A percentile compares a stretch with the other conserved stretches of the same genome.
phyloP scores from a whole-genome alignment of 1,140 invertebrate species.

The Sitobion miscanthi region DNA sequence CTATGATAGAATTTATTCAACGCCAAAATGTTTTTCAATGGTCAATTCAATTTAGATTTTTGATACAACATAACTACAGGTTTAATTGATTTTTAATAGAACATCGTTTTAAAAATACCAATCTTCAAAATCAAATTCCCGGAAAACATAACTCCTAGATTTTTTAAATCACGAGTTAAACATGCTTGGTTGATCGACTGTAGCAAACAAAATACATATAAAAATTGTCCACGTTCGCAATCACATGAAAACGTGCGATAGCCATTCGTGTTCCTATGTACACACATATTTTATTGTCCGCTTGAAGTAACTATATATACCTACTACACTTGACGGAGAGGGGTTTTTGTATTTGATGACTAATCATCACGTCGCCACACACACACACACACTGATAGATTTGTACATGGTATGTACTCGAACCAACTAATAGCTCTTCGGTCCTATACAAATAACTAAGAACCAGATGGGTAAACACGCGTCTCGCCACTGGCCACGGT shows the following conservation, averaged over 20 bases:
- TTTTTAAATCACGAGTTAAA: too few species aligned
- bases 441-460: neutral
- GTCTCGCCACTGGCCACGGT: too few species aligned
- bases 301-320: neutral
- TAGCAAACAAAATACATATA: neutral
- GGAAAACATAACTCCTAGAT: neutral
- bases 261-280: too few species aligned
- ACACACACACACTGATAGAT: neutral
- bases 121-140: neutral
- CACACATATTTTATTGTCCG: neutral
- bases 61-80: neutral
- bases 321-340: neutral
- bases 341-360: neutral
- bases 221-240: neutral
- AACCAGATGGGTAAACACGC: neutral
- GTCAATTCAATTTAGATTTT: neutral
- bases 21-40: neutral
- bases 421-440: neutral
- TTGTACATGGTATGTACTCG: neutral
- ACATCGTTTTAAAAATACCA: neutral
- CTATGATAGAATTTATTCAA: neutral
- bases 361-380: neutral
- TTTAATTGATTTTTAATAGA: neutral
- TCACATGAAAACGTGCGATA: neutral
- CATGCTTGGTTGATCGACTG: neutral